Evolutionary conservation across 1,140 invertebrate species (phyloP).

Genomic region (Scaptomyza hsui): DNA sequence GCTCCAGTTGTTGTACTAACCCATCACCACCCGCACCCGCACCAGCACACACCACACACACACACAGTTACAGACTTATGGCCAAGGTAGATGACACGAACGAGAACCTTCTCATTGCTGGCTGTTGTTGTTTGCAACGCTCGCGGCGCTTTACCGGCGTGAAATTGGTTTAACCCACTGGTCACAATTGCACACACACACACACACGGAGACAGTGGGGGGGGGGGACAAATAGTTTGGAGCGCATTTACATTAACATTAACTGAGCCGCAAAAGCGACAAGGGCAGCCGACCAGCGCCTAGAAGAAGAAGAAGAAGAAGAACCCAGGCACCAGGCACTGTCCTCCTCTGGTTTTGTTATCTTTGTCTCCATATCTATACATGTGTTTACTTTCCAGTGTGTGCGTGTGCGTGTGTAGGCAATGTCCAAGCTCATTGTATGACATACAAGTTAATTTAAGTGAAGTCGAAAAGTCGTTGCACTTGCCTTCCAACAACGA

Average conservation of each 20-base stretch:
- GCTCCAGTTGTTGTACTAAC: conserved; percentile 28
- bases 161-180: conserved; percentile 83
- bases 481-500: conserved; percentile 48
- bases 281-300: conserved; percentile 61
- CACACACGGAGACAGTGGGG: not conserved
- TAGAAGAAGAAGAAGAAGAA: conserved; percentile 8
- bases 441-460: conserved; percentile 69
- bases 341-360: conserved; percentile 45
- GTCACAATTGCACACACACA: conserved; percentile 80
- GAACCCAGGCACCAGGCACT: conserved; percentile 22
- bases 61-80: not conserved
- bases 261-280: conserved; percentile 78
- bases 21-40: conserved; percentile 6
- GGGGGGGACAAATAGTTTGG: conserved; percentile 55
- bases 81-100: conserved; percentile 67
- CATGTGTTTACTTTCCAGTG: conserved; percentile 47
- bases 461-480: conserved; percentile 69
- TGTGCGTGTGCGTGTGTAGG: conserved; percentile 17
- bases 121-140: conserved; percentile 61
- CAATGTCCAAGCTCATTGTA: conserved; percentile 59
- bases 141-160: conserved; percentile 80
- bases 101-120: conserved; percentile 57
- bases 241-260: conserved; percentile 78
- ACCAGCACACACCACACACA: not conserved
- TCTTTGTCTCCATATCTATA: conserved; percentile 73